Conservation (phyloP, 2,888 invertebrate species). For the Chymomyza fuscimana region DNA sequence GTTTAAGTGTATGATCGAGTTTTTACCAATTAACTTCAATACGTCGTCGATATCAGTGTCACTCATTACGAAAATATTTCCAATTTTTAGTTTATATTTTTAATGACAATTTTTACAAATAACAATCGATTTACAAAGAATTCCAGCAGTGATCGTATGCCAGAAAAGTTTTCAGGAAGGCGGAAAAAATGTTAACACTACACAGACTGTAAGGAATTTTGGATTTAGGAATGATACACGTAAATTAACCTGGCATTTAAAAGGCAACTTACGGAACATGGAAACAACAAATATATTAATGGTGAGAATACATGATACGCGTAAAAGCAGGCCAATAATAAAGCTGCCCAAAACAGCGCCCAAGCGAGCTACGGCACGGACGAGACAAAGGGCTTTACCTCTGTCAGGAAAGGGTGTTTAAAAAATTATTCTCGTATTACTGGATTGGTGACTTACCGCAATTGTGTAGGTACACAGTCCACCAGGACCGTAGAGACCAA, state of each 20-base stretch:
- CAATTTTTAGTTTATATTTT: background rate
- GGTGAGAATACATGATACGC: background rate
- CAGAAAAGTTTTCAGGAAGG: background rate
- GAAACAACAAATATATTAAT: background rate
- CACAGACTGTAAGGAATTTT: constrained; percentile 5
- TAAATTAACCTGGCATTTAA: no score
- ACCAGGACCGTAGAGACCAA: constrained; percentile 15
- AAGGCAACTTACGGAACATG: background rate
- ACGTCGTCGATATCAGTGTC: constrained; percentile 41
- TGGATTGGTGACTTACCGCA: background rate
- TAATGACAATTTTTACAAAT: background rate
- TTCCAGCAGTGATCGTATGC: background rate
- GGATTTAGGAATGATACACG: background rate
- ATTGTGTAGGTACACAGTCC: constrained; percentile 13
- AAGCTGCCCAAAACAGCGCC: constrained; percentile 12
- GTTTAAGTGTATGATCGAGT: background rate
- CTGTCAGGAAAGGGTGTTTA: background rate
- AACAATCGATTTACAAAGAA: no score
- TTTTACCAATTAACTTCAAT: constrained; percentile 28
- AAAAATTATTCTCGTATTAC: background rate
- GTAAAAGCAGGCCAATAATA: constrained; percentile 15
- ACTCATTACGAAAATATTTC: background rate
- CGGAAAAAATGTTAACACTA: background rate
- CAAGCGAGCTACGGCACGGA: constrained; percentile 2
- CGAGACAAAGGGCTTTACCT: constrained; percentile 17